phyloP scores from a whole-genome alignment of 2,888 invertebrate species.

The Amphimallon solstitiale region DNA sequence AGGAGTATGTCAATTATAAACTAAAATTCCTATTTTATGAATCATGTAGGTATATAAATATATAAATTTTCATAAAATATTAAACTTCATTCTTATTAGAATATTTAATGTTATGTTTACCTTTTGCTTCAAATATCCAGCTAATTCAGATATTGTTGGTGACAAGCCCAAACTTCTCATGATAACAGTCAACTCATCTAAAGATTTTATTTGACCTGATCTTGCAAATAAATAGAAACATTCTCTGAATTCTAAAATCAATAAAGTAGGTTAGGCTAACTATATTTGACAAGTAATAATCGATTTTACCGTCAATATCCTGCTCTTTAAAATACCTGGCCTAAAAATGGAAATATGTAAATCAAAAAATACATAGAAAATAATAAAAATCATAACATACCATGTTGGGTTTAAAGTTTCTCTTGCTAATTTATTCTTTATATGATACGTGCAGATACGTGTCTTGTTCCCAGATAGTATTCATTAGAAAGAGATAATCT shows the following conservation, averaged over 20 bases:
- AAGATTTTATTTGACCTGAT: conserved; percentile 85
- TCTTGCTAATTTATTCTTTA: neutral
- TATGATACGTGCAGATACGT: conserved; percentile 24
- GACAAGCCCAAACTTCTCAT: conserved; percentile 95
- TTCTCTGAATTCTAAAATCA: conserved; percentile 87
- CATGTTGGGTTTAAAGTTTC: conserved; percentile 19
- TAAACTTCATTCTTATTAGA: neutral
- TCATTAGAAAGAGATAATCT: conserved; percentile 32
- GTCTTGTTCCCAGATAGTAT: neutral
- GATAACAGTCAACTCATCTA: conserved; percentile 91
- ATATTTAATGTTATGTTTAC: conserved; percentile 44
- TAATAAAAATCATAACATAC: conserved; percentile 27
- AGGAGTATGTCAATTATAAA: neutral
- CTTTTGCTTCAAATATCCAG: conserved; percentile 80
- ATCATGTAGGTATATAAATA: too few species aligned
- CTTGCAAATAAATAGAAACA: conserved; percentile 95
- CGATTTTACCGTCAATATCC: conserved; percentile 88
- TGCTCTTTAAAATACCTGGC: conserved; percentile 94
- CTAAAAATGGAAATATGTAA: conserved; percentile 66
- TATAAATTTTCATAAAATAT: neutral
- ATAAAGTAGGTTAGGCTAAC: conserved; percentile 36
- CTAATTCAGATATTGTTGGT: conserved; percentile 91
- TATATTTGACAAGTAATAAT: conserved; percentile 2
- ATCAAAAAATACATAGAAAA: conserved; percentile 26
- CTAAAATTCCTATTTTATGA: too few species aligned